These are phyloP conservation scores for Columbina picui DNA, from an alignment of 2,113 vertebrate genomes.

Conservation along the genomic window DNA sequence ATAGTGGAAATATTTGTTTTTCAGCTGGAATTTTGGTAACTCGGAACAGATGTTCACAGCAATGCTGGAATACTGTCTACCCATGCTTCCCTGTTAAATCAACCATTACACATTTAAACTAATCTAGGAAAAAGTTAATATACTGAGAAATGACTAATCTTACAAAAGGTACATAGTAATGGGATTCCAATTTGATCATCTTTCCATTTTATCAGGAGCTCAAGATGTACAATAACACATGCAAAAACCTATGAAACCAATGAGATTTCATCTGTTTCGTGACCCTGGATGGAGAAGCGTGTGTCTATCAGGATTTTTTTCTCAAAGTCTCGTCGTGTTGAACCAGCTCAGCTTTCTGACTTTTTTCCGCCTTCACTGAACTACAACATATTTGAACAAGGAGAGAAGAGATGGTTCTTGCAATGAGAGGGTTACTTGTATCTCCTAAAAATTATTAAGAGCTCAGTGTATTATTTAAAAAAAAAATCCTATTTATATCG, in stretches of 20 bases:
- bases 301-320: background rate
- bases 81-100: background rate
- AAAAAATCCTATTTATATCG: background rate
- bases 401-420: background rate
- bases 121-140: conserved; percentile 9
- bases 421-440: background rate
- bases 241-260: background rate
- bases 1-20: conserved; percentile 69
- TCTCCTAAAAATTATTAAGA: background rate
- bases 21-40: conserved; percentile 60
- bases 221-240: background rate
- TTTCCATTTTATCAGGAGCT: background rate
- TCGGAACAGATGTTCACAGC: conserved; percentile 66
- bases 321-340: background rate
- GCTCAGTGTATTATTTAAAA: background rate
- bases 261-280: background rate
- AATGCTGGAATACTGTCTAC: conserved; percentile 21
- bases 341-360: background rate
- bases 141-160: background rate
- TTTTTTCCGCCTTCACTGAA: background rate
- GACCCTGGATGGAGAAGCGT: background rate
- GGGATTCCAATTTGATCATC: background rate
- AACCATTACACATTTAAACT: background rate
- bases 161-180: background rate
- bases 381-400: background rate